Evolutionary conservation across 2,113 vertebrate species (phyloP).

Genomic region (Strigops habroptila): DNA sequence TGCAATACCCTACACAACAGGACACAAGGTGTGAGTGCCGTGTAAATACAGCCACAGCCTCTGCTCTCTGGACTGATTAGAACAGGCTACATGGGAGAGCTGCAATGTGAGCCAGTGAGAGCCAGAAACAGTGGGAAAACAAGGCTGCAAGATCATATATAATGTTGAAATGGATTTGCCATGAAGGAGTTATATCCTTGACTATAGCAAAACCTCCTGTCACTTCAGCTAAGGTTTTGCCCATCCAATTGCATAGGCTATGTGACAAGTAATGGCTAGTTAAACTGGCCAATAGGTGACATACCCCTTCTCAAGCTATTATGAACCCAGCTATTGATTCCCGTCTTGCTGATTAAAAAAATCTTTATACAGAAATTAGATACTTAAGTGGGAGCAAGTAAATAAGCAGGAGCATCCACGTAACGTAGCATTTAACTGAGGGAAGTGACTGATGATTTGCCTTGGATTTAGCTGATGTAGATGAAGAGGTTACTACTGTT

Average conservation of each 20-base stretch:
- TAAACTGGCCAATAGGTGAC: neutral
- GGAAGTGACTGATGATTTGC: neutral
- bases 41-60: neutral
- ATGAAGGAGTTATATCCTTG: neutral
- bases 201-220: neutral
- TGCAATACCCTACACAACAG: neutral
- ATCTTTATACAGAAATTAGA: neutral
- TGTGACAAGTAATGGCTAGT: neutral
- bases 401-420: neutral
- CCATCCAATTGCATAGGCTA: neutral
- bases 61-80: neutral
- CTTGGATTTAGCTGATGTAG: neutral
- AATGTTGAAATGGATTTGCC: fast-evolving
- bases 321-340: neutral
- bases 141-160: neutral
- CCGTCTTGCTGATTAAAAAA: neutral
- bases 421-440: neutral
- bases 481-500: neutral
- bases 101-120: neutral
- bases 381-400: neutral
- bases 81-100: neutral
- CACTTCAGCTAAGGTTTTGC: neutral
- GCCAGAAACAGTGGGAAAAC: neutral
- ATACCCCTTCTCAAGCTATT: neutral
- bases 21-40: neutral